phyloP scores from a whole-genome alignment of 2,113 vertebrate genomes.

The Gavia stellata region DNA sequence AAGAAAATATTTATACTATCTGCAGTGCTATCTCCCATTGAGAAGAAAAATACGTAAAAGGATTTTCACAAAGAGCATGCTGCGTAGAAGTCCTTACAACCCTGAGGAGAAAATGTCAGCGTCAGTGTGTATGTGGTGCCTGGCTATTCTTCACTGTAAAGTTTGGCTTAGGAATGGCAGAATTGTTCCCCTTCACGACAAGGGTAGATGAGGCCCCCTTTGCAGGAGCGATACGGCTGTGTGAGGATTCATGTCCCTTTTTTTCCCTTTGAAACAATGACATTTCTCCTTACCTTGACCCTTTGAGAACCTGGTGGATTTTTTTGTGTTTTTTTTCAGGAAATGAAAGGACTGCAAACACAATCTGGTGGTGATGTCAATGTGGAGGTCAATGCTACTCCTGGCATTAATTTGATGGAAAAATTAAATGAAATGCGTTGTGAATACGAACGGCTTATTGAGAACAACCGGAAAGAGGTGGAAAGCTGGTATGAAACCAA shows the following conservation, averaged over 20 bases:
- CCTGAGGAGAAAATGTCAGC: neutral
- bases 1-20: neutral
- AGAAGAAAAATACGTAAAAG: neutral
- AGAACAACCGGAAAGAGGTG: conserved; percentile 76
- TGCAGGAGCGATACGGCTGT: neutral
- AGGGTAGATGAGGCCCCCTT: neutral
- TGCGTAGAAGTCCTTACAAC: neutral
- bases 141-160: neutral
- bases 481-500: conserved; percentile 81
- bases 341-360: conserved; percentile 51
- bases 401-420: conserved; percentile 71
- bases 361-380: conserved; percentile 73
- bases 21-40: neutral
- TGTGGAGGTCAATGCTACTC: conserved; percentile 82
- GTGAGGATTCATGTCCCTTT: neutral
- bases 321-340: conserved; percentile 7
- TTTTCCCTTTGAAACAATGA: neutral
- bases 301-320: neutral
- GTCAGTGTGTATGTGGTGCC: neutral
- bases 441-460: conserved; percentile 77
- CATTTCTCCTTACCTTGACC: neutral
- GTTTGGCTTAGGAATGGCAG: neutral
- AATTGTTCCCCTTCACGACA: neutral
- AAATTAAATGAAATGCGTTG: conserved; percentile 73
- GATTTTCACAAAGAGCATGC: neutral